Evolutionary conservation across 2,113 vertebrate genomes (phyloP), one percentile per base, ranked within the genome.

Genomic region (Acrocephalus kingi): DNA sequence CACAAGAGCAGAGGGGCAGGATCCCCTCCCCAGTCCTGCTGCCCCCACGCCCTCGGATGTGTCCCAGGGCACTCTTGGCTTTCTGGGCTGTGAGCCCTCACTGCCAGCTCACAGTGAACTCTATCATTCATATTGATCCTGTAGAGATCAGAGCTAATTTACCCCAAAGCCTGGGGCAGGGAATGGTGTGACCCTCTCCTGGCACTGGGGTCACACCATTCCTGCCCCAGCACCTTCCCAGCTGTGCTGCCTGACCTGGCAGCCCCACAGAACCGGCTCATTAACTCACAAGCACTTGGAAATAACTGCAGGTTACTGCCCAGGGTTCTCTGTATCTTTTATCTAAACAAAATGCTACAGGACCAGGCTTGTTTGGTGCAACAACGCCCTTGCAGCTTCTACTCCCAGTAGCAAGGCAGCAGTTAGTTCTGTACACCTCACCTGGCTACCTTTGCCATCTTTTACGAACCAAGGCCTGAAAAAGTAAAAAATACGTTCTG

Each of bases 321-420:
- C 11, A 52, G 16, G 1, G 21, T 16, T 77, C 88, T 59, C 22
- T 31, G 1, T 61, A 89, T 84, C 95, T 95, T 91, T 79, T 80
- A 94, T 95, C 96, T 96, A 63, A 69, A n/a, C 74, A 73, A 79
- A 89, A 37, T 3, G 58, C 20, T 84, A 48, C 94, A 96, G 87
- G 94, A 95, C 87, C 1, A 17, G 95, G 94, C 95, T 95, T 94
- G 94, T 73, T 73, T 24, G 6, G 20, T 2, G 67, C 82, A 95
- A 27, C 88, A 86, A 93, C 87, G 55, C 93, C 93, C 95, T 80
- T 2, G 75, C 1, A 74, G 89, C 78, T 84, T 43, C 91, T 79
- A 0, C 43, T 71, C 74, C n/a, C 0, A 7, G 54, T 6, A 73
- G 77, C 69, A 18, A 55, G 56, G 1, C 24, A 71, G 95, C 84